A percentile compares a stretch with the other conserved stretches of the same genome.
Conservation (phyloP, 2,113 vertebrate genomes). For the Daphoenositta chrysoptera region DNA sequence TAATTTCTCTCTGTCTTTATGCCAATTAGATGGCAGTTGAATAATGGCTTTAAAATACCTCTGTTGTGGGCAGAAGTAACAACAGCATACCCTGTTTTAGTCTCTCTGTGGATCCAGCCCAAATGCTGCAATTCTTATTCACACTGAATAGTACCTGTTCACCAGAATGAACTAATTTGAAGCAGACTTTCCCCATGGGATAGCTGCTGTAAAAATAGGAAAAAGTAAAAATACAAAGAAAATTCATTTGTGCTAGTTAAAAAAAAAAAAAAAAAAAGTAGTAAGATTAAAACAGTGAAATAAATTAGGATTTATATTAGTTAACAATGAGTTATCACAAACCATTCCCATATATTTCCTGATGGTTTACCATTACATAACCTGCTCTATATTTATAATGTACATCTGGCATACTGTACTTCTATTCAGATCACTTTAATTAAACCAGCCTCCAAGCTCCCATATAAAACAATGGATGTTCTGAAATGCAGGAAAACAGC, state of each 20-base stretch:
- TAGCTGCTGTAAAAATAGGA: constrained; percentile 49
- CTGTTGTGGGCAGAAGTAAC: neutral
- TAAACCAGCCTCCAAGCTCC: constrained; percentile 75
- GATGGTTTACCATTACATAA: constrained; percentile 76
- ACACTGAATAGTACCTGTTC: constrained; percentile 20
- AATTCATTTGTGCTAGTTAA: constrained; percentile 66
- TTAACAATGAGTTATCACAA: constrained; percentile 76
- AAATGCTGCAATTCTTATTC: neutral
- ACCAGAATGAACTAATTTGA: constrained; percentile 60
- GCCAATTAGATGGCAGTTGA: neutral
- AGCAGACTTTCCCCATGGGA: constrained; percentile 60
- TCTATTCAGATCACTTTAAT: constrained; percentile 77
- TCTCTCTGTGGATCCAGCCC: neutral
- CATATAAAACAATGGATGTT: constrained; percentile 64
- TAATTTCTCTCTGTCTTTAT: neutral
- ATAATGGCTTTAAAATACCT: neutral
- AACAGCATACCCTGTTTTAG: neutral
- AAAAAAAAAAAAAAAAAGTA: constrained; percentile 27
- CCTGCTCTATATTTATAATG: constrained; percentile 70
- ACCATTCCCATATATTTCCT: constrained; percentile 70
- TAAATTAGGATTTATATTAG: constrained; percentile 75
- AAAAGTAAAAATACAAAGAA: constrained; percentile 62
- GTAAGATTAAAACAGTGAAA: constrained; percentile 68
- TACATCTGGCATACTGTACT: constrained; percentile 73
- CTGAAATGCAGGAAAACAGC: constrained; percentile 45